Conservation (phyloP, 2,113 vertebrate genomes). For the Uropsilus gracilis region DNA sequence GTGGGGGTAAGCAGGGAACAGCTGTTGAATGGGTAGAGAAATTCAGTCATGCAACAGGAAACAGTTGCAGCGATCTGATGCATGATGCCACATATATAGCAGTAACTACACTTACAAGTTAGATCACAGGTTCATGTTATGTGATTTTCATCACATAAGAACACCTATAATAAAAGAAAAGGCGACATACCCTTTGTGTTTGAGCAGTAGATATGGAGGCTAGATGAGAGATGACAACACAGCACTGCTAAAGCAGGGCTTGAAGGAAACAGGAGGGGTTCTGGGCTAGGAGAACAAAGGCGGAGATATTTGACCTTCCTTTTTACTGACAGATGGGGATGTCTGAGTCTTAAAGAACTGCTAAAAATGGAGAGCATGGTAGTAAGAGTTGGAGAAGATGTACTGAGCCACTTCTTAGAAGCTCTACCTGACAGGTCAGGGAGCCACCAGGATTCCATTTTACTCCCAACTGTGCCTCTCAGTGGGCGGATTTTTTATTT, state of each 20-base stretch:
- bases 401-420: not conserved
- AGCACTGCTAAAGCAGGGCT: accelerated
- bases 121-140: not conserved
- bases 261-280: not conserved
- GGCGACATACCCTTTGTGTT: not conserved
- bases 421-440: not conserved
- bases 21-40: not conserved
- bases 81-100: not conserved
- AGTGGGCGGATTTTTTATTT: not conserved
- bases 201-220: not conserved
- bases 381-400: not conserved
- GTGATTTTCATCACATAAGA: not conserved
- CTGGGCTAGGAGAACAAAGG: not conserved
- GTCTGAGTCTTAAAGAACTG: not conserved
- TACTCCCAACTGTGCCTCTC: not conserved
- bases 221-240: not conserved
- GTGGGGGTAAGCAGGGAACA: no score
- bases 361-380: not conserved
- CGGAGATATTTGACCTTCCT: not conserved
- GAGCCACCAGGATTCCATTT: not conserved
- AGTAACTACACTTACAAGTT: no score
- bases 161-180: not conserved
- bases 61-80: not conserved
- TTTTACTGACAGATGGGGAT: not conserved
- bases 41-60: not conserved